Base-by-base conservation (phyloP, 2,888 invertebrate species). In the Papilio demoleus region DNA sequence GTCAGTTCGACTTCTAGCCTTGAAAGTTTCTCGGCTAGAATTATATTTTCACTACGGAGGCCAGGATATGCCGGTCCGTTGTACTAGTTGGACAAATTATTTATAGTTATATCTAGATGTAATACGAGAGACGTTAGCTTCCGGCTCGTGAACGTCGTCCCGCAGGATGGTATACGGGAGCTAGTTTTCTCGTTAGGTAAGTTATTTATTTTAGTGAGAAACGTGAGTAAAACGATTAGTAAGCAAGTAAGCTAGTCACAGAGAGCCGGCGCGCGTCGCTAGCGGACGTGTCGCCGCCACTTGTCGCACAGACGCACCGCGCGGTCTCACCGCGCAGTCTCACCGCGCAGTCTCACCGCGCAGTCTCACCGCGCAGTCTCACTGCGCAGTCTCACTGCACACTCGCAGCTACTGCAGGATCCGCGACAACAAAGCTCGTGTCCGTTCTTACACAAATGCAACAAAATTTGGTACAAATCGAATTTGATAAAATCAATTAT, bases 141-240 rank as follows among this genome's bases (percentile, higher is more conserved):
- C 71, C 17, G 72, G 78, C 76, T 73, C 4, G 64, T 71, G 53
- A 70, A 78, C 78, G 80, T 77, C 73, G 78, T 81, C 31, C 14
- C 5, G 87, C 87, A 87, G 86, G 86, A 84, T 83, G 82, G 82
- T 78, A 78, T 81, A 77, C 82, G 82, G 79, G 79, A 78, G 77
- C 77, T 78, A 84, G 85, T 81, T 77, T 86, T 81, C 80, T 82
- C 82, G 81, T 86, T 83, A 84, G 81, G 73, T 90, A 90, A 90
- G 88, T 91, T 88, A 92, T 92, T 92, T 92, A 92, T 92, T 91
- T 88, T 89, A 89, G 91, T 87, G 88, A 88, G 87, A 82, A 78
- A 85, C 79, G 82, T 81, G 84, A 84, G 82, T 84, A 84, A 79
- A 77, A 82, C 79, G 84, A 85, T 86, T 81, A 79, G 83, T 88